Conservation (phyloP, 2,797 vertebrate genomes). For the Poecilia gillii region DNA sequence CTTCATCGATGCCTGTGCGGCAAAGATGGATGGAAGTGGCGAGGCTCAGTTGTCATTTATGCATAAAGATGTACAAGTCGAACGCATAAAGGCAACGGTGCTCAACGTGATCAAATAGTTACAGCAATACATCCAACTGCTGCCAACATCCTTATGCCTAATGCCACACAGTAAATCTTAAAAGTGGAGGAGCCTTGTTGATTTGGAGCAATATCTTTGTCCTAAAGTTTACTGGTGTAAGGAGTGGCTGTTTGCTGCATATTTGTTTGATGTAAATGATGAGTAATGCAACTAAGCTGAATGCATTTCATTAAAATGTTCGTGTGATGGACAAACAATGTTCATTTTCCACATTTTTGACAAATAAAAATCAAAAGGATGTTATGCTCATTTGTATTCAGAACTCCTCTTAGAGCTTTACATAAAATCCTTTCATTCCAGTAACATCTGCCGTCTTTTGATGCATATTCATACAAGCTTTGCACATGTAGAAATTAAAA, state of each 20-base stretch:
- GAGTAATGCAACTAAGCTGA: neutral
- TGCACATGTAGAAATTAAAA: neutral
- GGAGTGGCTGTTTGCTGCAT: neutral
- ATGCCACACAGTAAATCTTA: neutral
- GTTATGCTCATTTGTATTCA: neutral
- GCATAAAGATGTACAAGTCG: neutral
- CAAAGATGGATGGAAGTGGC: neutral
- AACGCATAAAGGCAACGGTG: neutral
- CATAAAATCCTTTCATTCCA: neutral
- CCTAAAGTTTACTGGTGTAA: neutral
- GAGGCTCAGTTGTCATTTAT: neutral
- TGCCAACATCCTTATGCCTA: neutral
- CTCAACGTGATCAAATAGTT: neutral
- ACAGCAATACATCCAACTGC: neutral
- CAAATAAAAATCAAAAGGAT: neutral
- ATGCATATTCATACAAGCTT: neutral
- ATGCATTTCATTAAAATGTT: neutral
- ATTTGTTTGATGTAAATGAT: neutral
- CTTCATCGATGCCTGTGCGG: neutral
- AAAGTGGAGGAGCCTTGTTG: neutral
- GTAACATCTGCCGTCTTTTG: neutral
- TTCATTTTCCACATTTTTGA: neutral
- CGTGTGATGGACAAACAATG: neutral
- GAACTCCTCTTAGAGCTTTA: neutral
- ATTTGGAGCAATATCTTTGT: neutral